Evolutionary conservation across 2,797 vertebrate genomes (phyloP), one percentile per base, ranked within the genome.

Genomic region (Rhinichthys osculus): DNA sequence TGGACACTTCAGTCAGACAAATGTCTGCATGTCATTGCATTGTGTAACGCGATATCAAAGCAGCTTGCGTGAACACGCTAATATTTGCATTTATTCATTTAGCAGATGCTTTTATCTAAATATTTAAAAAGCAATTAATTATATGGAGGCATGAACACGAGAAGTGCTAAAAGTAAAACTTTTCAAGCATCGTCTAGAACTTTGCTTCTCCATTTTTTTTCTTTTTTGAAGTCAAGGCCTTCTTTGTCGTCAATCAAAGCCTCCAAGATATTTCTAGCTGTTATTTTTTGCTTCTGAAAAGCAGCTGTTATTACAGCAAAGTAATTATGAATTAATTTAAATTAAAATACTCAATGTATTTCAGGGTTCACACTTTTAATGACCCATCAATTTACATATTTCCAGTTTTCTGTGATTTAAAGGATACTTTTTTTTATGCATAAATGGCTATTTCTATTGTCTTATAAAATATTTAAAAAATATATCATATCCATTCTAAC

Each of bases 1-100:
- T 52, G 64, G 78, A 38, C 27, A 19, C 69, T 8, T 21, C 0
- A 1, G 21, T 0, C 42, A 17, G 47, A 5, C n/a, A 52, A 40
- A 30, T 50, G 35, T 42, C 5, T 59, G 23, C 69, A 6, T 73
- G 70, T 23, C 72, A 30, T 19, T 6, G 27, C 40, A 50, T 80
- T 80, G 33, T 67, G 78, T 14, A 80, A 44, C 27, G 3, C 10
- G n/a, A 67, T 67, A 80, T 50, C 62, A 33, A 80, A 67, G 78
- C 78, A 67, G 78, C 42, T 80, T 47, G 62, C 78, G 6, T 14
- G 47, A 50, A n/a, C 3, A 40, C 21, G 4, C 17, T 44, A 27
- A 42, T 13, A 66, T 44, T 80, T 66, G 59, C n/a, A 42, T 64
- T 67, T 21, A 67, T 80, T 64, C 8, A 3, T 80, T 80, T 19